Base-by-base conservation (phyloP, 2,888 invertebrate genomes). In the Parochlus steinenii region DNA sequence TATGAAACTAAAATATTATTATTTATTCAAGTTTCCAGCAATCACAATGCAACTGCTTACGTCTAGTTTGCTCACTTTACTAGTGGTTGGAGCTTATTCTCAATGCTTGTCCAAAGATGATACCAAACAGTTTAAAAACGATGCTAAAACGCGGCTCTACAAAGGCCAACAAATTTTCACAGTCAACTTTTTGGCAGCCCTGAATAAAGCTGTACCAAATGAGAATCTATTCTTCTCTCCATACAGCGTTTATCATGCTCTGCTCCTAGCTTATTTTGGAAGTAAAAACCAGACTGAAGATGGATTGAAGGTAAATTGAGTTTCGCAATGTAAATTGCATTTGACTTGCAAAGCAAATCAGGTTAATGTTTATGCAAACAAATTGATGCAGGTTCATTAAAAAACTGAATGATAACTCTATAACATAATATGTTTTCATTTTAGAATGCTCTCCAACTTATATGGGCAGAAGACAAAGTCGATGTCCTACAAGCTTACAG, bases 221-320 rank as follows among this genome's bases (percentile, higher is more conserved):
- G 75, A 76, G 44, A 87, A 86, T 53, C 60, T 87, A 25, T 85
- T 89, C 64, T 85, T 83, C 56, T 87, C 87, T 5, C 87, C 87
- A 0, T 79, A 81, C 60, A 86, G 85, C 44, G 74, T 86, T 10
- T 79, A 83, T 50, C 78, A 85, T 46, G 75, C 85, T 0, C 51
- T 89, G 20, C 54, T 77, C 31, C 60, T 87, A 41, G 79, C 81
- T 1, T 86, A 82, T 51, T 82, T 85, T 48, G 73, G 82, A 1
- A 62, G 83, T 2, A 69, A 68, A 2, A 73, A 72, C 10, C 64
- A 69, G 33, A 85, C 86, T 0, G 82, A 85, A 51, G 48, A 53
- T 5, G 59, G 68, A 7, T 49, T 82, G 37, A 72, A 67, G 48
- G 63, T 65, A 38, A 31, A n/a, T 23, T 29, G 19, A n/a, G 11